Base-by-base conservation (phyloP, 1,140 invertebrate species). In the Saccostrea echinata region DNA sequence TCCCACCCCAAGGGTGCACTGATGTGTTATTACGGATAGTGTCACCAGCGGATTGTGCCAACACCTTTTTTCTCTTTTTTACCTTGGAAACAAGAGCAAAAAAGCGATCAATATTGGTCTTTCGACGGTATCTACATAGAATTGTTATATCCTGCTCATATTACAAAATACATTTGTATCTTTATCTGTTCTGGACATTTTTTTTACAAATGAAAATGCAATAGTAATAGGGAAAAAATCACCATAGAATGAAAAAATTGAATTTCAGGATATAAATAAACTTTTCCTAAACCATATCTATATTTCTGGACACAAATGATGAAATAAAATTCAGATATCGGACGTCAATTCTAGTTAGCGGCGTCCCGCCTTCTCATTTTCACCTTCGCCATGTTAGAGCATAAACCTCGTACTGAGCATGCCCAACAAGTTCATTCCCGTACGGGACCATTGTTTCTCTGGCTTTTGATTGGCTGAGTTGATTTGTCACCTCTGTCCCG, bases 361-460 rank as follows among this genome's bases (percentile, higher is more conserved):
- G n/a, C 71, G 86, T 84, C 82, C 86, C 86, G 86, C 86, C 86
- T 55, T 88, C 86, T 84, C 52, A 84, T 81, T 51, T 76, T 84
- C 82, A 55, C 43, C 64, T 84, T 82, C 57, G 55, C 81, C 55
- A 33, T 33, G n/a, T 33, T 57, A 16, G 55, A 87, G 53, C n/a
- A 35, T 24, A 35, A 51, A 57, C 24, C 61, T 71, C 52, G 33
- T 53, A 83, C 30, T 76, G 86, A 80, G 43, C 43, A 84, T 76
- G 57, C 83, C 57, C 82, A 33, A 30, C 43, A 51, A 52, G 27
- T 82, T 84, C 61, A 88, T 88, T 88, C 86, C 86, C 64, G 55
- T 76, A 88, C 83, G 86, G 86, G 86, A 88, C 86, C 71, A 52
- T 55, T 88, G 82, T 84, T 84, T 84, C 33, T 53, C 61, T 53